Evolutionary conservation across 2,113 vertebrate species (phyloP), one percentile per base, ranked within the genome.

Genomic region (Riparia riparia): DNA sequence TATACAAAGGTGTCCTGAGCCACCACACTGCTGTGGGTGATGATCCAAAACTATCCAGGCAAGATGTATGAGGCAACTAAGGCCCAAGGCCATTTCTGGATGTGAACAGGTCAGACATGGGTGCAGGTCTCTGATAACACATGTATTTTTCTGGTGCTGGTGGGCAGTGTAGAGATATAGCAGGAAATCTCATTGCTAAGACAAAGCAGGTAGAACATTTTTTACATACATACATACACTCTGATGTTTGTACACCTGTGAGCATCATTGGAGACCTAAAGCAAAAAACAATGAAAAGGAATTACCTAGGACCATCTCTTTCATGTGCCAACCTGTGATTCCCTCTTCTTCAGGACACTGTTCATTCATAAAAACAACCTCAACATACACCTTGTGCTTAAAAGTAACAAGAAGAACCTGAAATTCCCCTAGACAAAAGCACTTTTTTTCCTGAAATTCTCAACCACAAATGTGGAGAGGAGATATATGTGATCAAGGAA

Each of bases 241-340:
- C 9, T 77, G 32, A 63, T 58, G 3, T 45, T 66, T 54, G 22
- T 53, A 7, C 22, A 45, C 6, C 34, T 54, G 7, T 47, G 9
- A 70, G 10, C 44, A 94, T 9, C 11, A 14, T 17, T 17, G 14
- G 8, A 64, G 10, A 31, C 9, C 8, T 71, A 72, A 20, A 14
- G 12, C 6, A 68, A 44, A 44, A 16, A 21, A 6, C 9, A 57
- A 7, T 57, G 41, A 66, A 63, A 51, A 9, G 3, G 58, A 26
- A 8, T 50, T 60, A 29, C 6, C 19, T 29, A 32, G 17, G 34
- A 81, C 12, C 5, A 15, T 42, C 3, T 63, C 7, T 78, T 89
- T 57, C 15, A 10, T 34, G 17, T 25, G 7, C 1, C 12, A 68
- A 1, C 0, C 0, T 64, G 12, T 24, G 25, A 42, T 54, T 81